Evolutionary conservation across 2,797 vertebrate genomes (phyloP).

Genomic region (Zenarchopterus dispar): DNA sequence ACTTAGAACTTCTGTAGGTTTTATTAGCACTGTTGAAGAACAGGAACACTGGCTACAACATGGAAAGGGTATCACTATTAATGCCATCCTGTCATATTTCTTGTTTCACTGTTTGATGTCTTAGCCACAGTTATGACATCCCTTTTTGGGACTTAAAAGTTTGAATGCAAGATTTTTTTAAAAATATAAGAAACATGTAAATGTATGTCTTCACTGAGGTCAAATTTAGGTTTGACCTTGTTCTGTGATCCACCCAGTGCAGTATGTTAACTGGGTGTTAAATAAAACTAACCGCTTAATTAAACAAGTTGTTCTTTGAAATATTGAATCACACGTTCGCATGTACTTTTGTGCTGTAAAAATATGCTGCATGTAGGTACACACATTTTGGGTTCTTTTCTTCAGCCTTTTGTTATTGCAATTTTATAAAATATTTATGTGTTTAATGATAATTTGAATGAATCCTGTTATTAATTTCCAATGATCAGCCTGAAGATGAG

Average conservation of each 20-base stretch:
- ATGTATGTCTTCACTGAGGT: constrained; percentile 66
- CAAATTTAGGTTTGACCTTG: constrained; percentile 58
- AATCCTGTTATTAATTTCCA: neutral
- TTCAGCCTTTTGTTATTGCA: neutral
- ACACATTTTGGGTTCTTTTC: neutral
- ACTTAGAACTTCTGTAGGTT: constrained; percentile 72
- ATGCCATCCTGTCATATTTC: constrained; percentile 61
- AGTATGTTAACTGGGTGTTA: constrained; percentile 73
- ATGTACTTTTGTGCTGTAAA: constrained; percentile 42
- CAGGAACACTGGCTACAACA: constrained; percentile 59
- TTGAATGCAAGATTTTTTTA: constrained; percentile 70
- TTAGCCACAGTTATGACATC: constrained; percentile 64
- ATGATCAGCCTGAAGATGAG: neutral
- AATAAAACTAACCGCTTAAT: constrained; percentile 74
- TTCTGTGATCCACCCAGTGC: constrained; percentile 69
- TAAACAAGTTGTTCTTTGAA: constrained; percentile 73
- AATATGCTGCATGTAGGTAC: constrained; percentile 6
- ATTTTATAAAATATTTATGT: neutral
- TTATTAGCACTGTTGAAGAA: constrained; percentile 70
- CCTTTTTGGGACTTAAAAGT: constrained; percentile 61
- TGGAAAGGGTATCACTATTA: constrained; percentile 46
- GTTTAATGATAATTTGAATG: neutral
- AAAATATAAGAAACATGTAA: constrained; percentile 67
- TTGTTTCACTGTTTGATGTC: constrained; percentile 71
- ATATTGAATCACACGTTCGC: constrained; percentile 55